These are phyloP conservation scores for Varecia variegata DNA, from an alignment of 2,797 vertebrate species.

Conservation along the genomic window DNA sequence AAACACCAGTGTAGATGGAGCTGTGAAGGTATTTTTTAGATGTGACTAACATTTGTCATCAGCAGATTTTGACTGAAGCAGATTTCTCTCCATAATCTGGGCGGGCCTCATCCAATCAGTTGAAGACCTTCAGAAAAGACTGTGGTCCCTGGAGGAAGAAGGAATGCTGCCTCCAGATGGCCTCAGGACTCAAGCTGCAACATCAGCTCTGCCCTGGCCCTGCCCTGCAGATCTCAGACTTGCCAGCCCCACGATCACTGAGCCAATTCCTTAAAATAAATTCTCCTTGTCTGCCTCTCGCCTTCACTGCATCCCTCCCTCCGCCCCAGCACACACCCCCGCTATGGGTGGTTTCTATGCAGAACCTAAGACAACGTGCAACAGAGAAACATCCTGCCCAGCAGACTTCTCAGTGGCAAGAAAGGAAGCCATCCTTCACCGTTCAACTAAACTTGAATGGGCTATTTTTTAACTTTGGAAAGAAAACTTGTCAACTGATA, in stretches of 20 bases:
- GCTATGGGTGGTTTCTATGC: not conserved
- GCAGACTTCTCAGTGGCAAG: not conserved
- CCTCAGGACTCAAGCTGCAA: not conserved
- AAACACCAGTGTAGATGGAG: not conserved
- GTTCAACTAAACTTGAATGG: not conserved
- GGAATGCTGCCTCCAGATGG: not conserved
- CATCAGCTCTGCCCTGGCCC: not conserved
- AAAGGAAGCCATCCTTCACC: not conserved
- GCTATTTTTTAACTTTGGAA: not conserved
- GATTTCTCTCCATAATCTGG: not conserved
- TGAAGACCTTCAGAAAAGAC: not conserved
- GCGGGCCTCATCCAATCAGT: not conserved
- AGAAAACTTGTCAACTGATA: not conserved
- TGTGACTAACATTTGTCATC: not conserved
- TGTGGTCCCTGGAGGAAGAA: not conserved
- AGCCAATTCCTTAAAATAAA: not conserved
- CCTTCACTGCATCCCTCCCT: not conserved
- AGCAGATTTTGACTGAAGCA: not conserved
- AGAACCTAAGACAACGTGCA: not conserved
- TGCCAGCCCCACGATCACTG: not conserved
- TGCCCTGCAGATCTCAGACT: too few species aligned
- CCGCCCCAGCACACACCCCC: not conserved
- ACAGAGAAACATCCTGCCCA: not conserved
- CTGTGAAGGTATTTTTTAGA: not conserved
- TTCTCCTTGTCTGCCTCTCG: not conserved